A percentile compares a stretch with the other conserved stretches of the same genome.
phyloP scores from a whole-genome alignment of 2,113 vertebrate genomes.

The Bujurquina vittata region DNA sequence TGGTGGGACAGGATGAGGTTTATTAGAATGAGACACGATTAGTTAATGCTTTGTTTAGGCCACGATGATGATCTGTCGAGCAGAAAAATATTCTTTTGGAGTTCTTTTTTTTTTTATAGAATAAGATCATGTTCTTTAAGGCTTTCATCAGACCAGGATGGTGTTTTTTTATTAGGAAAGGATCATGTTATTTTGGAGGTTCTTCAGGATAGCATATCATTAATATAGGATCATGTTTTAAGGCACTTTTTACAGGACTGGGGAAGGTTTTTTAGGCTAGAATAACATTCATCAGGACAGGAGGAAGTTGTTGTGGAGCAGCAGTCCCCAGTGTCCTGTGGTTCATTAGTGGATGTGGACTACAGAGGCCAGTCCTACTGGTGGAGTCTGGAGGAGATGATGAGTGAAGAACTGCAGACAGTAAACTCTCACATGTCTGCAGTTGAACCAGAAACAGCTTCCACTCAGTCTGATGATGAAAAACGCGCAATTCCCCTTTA shows the following conservation, averaged over 20 bases:
- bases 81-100: not conserved
- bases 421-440: not conserved
- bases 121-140: not conserved
- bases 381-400: not conserved
- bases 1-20: not conserved
- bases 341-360: not conserved
- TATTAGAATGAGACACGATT: not conserved
- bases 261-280: not conserved
- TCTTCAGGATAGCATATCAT: too few species aligned
- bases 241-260: too few species aligned
- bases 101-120: not conserved
- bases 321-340: not conserved
- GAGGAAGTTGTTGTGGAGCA: not conserved
- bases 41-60: not conserved
- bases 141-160: not conserved
- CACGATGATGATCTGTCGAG: not conserved
- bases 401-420: not conserved
- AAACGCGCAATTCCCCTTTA: slow-evolving; percentile 29
- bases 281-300: not conserved
- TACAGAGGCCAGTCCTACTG: not conserved
- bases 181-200: not conserved
- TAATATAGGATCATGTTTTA: too few species aligned
- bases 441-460: not conserved
- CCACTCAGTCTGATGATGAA: slow-evolving; percentile 32
- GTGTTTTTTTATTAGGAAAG: not conserved